Conservation (phyloP, 92 coral and sea anemone genomes). For the Montipora capitata region DNA sequence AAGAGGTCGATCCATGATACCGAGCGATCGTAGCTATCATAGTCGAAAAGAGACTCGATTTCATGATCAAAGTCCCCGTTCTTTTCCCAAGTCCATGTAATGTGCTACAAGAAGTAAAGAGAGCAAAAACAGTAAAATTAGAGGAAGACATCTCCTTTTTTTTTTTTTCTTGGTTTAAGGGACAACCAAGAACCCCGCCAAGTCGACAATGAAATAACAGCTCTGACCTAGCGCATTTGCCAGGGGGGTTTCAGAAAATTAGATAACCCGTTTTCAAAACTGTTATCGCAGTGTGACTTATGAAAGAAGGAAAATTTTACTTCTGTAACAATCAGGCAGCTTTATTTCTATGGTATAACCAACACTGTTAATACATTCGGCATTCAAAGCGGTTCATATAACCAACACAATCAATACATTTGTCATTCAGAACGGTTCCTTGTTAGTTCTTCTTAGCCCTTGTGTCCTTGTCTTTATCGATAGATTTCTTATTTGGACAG, state of each 20-base stretch:
- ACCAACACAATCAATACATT: constrained; percentile 10
- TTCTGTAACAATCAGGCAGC: constrained; percentile 3
- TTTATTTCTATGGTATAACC: constrained; percentile 10
- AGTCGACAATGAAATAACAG: constrained; percentile 47
- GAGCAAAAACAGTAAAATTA: no score
- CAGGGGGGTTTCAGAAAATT: constrained; percentile 32
- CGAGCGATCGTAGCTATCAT: not conserved
- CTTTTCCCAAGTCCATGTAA: constrained; percentile 7
- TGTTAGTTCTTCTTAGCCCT: not conserved
- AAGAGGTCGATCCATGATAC: constrained; percentile 15
- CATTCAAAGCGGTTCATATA: constrained; percentile 12
- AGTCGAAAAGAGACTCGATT: not conserved
- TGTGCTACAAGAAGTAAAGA: constrained; percentile 2
- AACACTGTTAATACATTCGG: not conserved
- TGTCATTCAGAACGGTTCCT: not conserved
- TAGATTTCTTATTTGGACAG: constrained; percentile 9
- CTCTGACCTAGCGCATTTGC: constrained; percentile 24
- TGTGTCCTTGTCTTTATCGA: constrained; percentile 5
- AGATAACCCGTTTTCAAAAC: not conserved
- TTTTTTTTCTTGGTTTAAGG: not conserved
- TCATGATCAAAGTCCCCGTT: constrained; percentile 1
- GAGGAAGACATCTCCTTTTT: not conserved
- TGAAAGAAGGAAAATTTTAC: constrained; percentile 4
- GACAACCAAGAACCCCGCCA: constrained; percentile 38
- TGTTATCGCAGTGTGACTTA: constrained; percentile 26